phyloP scores from a whole-genome alignment of 2,888 invertebrate species.

The Drosophila tanythrix region DNA sequence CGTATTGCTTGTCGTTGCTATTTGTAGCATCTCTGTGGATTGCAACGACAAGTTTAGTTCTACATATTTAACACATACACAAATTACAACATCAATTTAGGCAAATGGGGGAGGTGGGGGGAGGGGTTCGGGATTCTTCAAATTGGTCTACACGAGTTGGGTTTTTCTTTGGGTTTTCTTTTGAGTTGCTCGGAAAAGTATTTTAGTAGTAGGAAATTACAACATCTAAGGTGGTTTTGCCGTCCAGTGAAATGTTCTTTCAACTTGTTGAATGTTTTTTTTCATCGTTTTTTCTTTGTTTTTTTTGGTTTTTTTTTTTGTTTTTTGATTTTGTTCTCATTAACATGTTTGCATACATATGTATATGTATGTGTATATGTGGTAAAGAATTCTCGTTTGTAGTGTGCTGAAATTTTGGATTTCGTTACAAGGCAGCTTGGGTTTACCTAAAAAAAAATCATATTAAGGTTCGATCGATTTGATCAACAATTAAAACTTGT shows the following conservation, averaged over 20 bases:
- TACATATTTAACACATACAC: constrained; percentile 40
- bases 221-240: constrained; percentile 85
- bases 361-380: constrained; percentile 22
- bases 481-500: constrained; percentile 25
- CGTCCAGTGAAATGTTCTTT: constrained; percentile 83
- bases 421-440: constrained; percentile 76
- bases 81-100: constrained; percentile 72
- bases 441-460: constrained; percentile 51
- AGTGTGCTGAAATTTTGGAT: constrained; percentile 67
- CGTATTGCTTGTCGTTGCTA: constrained; percentile 23
- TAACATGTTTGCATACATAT: constrained; percentile 53
- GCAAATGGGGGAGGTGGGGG: not conserved
- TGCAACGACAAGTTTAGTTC: constrained; percentile 29
- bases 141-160: constrained; percentile 39
- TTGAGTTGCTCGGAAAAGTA: constrained; percentile 35
- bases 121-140: constrained; percentile 10
- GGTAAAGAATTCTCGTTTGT: constrained; percentile 34
- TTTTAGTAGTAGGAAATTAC: constrained; percentile 73
- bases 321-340: constrained; percentile 51
- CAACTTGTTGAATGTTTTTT: constrained; percentile 49
- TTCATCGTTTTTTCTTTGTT: constrained; percentile 31
- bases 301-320: constrained; percentile 19
- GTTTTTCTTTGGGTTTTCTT: not conserved
- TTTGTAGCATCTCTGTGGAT: not conserved
- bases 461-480: constrained; percentile 13